Evolutionary conservation across 1,140 invertebrate genomes (phyloP).

Genomic region (Ericerus pela): DNA sequence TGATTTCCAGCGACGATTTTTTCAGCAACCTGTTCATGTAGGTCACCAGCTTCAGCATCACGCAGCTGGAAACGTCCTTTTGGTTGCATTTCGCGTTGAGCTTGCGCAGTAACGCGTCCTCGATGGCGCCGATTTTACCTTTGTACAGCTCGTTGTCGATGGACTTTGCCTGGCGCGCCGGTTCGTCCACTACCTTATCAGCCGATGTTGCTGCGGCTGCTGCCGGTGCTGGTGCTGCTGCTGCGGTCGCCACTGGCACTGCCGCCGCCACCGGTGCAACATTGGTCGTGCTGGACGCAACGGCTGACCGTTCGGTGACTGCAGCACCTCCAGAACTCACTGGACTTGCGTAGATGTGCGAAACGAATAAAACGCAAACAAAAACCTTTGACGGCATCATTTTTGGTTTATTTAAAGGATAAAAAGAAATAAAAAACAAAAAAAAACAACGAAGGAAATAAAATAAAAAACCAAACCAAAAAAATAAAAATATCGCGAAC

Average conservation of each 20-base stretch:
- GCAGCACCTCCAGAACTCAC: no score
- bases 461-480: background rate
- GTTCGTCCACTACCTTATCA: background rate
- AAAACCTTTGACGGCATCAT: background rate
- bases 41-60: conserved; percentile 59
- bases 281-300: no score
- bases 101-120: conserved; percentile 53
- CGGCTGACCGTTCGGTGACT: no score
- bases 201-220: background rate
- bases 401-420: background rate
- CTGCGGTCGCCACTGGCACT: no score
- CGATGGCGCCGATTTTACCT: conserved; percentile 27
- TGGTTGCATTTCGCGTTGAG: conserved; percentile 57
- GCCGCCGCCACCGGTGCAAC: no score
- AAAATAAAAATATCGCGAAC: no score
- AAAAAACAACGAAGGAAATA: background rate
- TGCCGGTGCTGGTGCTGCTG: background rate
- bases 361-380: background rate
- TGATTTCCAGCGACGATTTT: conserved; percentile 55
- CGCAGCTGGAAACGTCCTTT: conserved; percentile 57
- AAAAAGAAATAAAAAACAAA: background rate
- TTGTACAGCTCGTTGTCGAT: conserved; percentile 7
- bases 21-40: conserved; percentile 66
- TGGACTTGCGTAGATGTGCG: background rate
- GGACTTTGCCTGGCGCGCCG: background rate